These are phyloP conservation scores for Sorex fumeus DNA, from an alignment of 2,113 vertebrate genomes.

Conservation along the genomic window DNA sequence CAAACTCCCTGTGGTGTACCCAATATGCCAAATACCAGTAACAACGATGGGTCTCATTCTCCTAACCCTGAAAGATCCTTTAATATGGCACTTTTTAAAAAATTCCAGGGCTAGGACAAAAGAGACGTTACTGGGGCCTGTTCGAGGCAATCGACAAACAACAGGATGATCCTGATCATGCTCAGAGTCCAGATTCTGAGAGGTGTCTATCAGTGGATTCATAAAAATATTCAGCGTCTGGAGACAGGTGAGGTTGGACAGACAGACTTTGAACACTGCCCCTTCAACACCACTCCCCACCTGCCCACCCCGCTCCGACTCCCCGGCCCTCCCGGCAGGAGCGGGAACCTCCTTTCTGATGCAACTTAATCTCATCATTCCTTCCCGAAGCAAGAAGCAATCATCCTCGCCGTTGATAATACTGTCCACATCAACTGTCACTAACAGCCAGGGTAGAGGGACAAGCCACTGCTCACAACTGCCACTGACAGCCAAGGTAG, in stretches of 20 bases:
- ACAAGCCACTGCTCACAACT: neutral
- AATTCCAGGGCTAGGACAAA: too few species aligned
- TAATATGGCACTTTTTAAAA: too few species aligned
- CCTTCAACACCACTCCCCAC: neutral
- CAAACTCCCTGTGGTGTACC: too few species aligned
- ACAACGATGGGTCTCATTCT: too few species aligned
- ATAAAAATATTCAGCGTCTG: neutral
- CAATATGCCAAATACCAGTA: too few species aligned
- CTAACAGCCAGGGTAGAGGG: neutral
- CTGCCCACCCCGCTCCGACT: too few species aligned
- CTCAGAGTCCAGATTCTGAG: neutral
- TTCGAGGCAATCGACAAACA: too few species aligned
- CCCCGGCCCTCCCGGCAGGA: too few species aligned
- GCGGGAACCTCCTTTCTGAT: neutral
- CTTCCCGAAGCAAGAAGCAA: neutral
- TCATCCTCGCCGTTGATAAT: neutral
- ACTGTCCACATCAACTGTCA: neutral
- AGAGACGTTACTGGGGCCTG: too few species aligned
- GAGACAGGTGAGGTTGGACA: neutral
- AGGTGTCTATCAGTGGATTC: constrained; percentile 4
- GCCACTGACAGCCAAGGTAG: too few species aligned
- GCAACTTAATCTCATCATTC: neutral
- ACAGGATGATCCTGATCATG: too few species aligned
- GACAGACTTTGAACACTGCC: neutral
- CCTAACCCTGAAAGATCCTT: too few species aligned